Base-by-base conservation (phyloP, 2,797 vertebrate genomes). In the Cichlasoma orientale region DNA sequence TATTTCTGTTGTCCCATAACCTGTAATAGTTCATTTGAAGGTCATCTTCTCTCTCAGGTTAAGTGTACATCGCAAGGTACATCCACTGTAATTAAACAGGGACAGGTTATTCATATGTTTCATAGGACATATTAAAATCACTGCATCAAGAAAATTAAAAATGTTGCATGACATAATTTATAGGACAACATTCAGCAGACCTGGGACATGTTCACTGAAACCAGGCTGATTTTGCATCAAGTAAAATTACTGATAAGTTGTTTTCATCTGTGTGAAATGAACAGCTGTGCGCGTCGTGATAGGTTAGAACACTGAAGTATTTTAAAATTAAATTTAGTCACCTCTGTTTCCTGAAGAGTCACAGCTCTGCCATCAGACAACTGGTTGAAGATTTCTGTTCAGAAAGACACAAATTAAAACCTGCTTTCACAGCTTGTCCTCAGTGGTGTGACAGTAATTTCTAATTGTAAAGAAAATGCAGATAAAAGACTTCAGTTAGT, bases 11-110 rank as follows among this genome's bases (percentile, higher is more conserved):
- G 44, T 18, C 6, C 1, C 44, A 18, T 50, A 50, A 4, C 13
- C 4, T 29, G 4, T 19, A 14, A n/a, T 14, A 21, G 0, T 18
- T 54, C 1, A 54, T 68, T 52, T 72, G 19, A n/a, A 44, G 12
- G 38, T 19, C 19, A 3, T 81, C 55, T n/a, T 8, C 56, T 80
- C 33, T 12, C 7, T 52, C 52, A 52, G 50, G 1, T 93, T 82
- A 94, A 25, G 89, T 94, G 83, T 94, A 96, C 92, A 96, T 92
- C 1, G 89, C 81, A 36, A 96, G 50, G 69, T 78, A 84, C 89
- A 96, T 74, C 95, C 95, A 95, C 95, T 96, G 82, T 27, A 88
- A 94, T 72, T 79, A 53, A 23, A 77, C 9, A 75, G 14, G 19
- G 9, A 69, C 2, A n/a, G 5, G 21, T 84, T 56, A 66, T 58